Evolutionary conservation across 2,888 invertebrate species (phyloP).

Genomic region (Ptilodon capucinus): DNA sequence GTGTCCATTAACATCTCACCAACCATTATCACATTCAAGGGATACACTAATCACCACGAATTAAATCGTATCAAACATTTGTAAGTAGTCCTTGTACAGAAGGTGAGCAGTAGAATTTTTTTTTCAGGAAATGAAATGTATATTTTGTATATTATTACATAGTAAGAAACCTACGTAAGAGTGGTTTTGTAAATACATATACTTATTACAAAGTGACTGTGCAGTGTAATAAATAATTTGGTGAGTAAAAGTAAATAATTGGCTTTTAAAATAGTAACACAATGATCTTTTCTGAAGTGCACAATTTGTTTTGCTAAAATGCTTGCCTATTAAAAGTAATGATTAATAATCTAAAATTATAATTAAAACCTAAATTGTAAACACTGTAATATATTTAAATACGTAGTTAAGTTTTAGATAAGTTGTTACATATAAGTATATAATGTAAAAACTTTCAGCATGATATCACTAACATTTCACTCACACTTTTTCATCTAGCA

Average conservation of each 20-base stretch:
- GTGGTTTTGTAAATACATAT: slow-evolving; percentile 1
- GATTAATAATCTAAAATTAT: slow-evolving; percentile 12
- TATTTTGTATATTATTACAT: not conserved
- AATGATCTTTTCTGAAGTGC: slow-evolving; percentile 20
- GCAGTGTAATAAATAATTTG: slow-evolving; percentile 28
- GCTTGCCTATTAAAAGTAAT: slow-evolving; percentile 36
- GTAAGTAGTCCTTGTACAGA: not conserved
- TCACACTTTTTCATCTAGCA: not conserved
- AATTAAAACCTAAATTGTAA: not conserved
- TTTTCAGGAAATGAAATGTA: not conserved
- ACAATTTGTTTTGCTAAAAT: slow-evolving; percentile 22
- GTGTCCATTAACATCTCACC: slow-evolving; percentile 10
- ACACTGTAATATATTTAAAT: not conserved
- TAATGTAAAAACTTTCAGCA: slow-evolving; percentile 1
- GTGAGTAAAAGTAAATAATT: slow-evolving; percentile 33
- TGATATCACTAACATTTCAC: slow-evolving; percentile 15
- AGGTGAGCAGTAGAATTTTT: not conserved
- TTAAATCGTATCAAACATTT: not conserved
- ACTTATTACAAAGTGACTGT: slow-evolving; percentile 25
- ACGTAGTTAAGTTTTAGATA: too few relatives aligned
- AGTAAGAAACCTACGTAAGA: not conserved
- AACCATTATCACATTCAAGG: slow-evolving; percentile 7
- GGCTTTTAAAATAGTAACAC: slow-evolving; percentile 20
- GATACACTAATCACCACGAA: slow-evolving; percentile 9
- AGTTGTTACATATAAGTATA: too few relatives aligned